phyloP scores from a whole-genome alignment of 2,888 invertebrate genomes.

The Urechis unicinctus region DNA sequence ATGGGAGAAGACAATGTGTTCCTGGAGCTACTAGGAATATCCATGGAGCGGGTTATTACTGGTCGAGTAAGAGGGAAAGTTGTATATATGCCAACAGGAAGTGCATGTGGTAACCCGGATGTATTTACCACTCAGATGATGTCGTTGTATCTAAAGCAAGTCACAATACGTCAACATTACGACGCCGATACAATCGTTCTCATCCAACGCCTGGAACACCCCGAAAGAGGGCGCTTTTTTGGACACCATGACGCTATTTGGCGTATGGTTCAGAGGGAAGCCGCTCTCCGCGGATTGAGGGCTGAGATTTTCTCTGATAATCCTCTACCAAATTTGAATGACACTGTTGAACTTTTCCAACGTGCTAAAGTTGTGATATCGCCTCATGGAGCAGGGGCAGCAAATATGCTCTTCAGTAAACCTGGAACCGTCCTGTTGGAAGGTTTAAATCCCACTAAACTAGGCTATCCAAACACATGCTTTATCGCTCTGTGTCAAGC shows the following conservation, averaged over 20 bases:
- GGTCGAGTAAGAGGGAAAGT: not conserved
- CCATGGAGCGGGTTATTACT: not conserved
- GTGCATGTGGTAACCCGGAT: not conserved
- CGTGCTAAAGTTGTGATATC: not conserved
- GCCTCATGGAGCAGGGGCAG: not conserved
- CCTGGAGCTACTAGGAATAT: not conserved
- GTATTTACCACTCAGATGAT: not conserved
- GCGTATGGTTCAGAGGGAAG: not conserved
- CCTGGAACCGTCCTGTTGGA: not conserved
- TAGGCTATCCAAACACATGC: not conserved
- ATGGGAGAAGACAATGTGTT: not conserved
- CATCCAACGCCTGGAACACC: not conserved
- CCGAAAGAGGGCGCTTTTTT: not conserved
- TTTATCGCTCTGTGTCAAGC: not conserved
- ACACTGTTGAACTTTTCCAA: not conserved
- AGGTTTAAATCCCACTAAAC: not conserved
- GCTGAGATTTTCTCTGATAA: not conserved
- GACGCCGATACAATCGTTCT: not conserved
- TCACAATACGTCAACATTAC: not conserved
- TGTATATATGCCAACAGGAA: not conserved
- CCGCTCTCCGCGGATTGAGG: not conserved
- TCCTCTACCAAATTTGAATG: not conserved
- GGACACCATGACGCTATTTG: not conserved
- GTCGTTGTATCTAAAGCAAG: not conserved
- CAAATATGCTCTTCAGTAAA: not conserved